Conservation (phyloP, 2,113 vertebrate species). For the Limanda limanda region DNA sequence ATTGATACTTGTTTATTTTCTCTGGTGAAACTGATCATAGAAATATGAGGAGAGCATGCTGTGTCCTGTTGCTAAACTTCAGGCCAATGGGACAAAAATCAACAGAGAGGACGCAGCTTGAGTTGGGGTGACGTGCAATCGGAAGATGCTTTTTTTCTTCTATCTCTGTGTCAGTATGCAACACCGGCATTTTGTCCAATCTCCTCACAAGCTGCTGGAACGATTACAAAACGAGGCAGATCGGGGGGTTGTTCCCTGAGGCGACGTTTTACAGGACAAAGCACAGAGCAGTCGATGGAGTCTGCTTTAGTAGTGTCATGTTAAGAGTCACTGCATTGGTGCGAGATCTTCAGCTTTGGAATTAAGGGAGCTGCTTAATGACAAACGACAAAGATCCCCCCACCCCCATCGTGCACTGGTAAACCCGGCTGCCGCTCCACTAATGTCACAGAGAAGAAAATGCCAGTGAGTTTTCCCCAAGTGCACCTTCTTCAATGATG, state of each 20-base stretch:
- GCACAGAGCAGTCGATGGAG: background rate
- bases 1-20: background rate
- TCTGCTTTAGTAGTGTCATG: background rate
- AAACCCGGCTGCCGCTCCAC: constrained; percentile 18
- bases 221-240: constrained; percentile 16
- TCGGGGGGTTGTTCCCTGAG: too few species aligned
- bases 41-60: background rate
- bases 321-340: background rate
- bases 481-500: background rate
- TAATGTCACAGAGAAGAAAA: background rate
- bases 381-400: background rate
- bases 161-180: too few species aligned
- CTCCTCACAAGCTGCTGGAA: background rate
- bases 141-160: background rate
- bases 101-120: background rate
- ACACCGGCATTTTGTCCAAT: background rate
- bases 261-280: background rate
- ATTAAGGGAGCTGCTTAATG: background rate
- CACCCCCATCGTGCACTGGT: background rate
- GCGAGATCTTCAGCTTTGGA: background rate
- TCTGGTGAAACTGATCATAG: constrained; percentile 4
- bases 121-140: background rate
- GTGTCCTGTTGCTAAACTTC: constrained; percentile 21
- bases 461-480: background rate
- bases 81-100: constrained; percentile 7